Conservation (phyloP, 2,797 vertebrate species). For the Sylvilagus floridanus region DNA sequence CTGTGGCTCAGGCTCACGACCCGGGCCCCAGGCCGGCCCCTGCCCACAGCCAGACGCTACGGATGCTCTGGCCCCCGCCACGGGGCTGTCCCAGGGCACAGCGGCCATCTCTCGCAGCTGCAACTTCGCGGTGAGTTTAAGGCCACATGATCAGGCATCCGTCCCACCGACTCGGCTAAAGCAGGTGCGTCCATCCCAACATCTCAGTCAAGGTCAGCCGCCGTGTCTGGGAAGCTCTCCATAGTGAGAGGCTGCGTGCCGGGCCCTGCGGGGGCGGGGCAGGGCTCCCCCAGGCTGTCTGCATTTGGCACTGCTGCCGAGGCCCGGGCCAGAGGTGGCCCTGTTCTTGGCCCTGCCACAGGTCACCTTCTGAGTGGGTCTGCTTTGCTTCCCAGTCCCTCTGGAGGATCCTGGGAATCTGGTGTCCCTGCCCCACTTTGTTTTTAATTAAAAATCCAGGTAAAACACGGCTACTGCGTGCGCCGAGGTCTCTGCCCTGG, state of each 20-base stretch:
- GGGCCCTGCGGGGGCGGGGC: too few species aligned
- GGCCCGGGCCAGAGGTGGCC: neutral
- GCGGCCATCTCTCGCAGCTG: neutral
- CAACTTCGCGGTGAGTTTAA: neutral
- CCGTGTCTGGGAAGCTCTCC: too few species aligned
- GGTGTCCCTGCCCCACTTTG: neutral
- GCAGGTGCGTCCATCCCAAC: fast-evolving
- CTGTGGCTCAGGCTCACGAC: neutral
- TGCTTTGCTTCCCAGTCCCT: neutral
- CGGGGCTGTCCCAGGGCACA: neutral
- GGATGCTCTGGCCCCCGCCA: too few species aligned
- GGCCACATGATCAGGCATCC: neutral
- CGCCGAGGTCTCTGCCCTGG: neutral
- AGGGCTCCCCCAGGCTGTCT: neutral
- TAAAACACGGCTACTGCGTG: neutral
- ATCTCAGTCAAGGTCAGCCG: neutral
- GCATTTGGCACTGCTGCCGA: neutral
- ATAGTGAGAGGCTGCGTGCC: fast-evolving
- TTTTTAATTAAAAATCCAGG: slow-evolving; percentile 24
- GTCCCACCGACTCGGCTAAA: neutral
- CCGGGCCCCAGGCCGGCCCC: neutral
- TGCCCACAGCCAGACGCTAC: fast-evolving
- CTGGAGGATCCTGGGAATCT: slow-evolving; percentile 21
- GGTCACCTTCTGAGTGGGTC: neutral
- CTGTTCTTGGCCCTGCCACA: neutral